Conservation (phyloP, 1,140 invertebrate species). For the Zaprionus vittiger region DNA sequence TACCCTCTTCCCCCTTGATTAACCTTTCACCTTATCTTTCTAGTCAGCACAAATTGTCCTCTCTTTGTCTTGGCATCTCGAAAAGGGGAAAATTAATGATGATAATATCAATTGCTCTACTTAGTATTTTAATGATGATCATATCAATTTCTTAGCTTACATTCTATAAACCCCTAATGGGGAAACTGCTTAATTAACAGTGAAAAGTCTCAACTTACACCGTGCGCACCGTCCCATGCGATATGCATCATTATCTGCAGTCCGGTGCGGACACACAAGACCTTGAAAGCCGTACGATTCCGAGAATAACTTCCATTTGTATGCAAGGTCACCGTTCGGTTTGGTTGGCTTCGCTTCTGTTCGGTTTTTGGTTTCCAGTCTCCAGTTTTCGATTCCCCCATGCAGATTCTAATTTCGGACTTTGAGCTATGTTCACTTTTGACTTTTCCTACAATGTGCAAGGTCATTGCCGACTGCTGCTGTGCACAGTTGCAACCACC, state of each 20-base stretch:
- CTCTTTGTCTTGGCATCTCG: too few species aligned
- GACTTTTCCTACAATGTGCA: slow-evolving; percentile 30
- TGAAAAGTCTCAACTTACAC: background rate
- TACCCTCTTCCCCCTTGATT: too few species aligned
- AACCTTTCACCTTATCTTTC: too few species aligned
- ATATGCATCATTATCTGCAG: background rate
- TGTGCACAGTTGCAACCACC: slow-evolving; percentile 16
- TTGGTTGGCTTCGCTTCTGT: background rate
- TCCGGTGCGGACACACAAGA: background rate
- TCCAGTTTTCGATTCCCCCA: background rate
- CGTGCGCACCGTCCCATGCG: background rate
- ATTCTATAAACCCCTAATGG: background rate
- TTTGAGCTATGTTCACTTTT: slow-evolving; percentile 31
- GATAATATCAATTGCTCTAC: too few species aligned
- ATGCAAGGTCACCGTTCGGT: slow-evolving; percentile 14
- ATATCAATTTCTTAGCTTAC: background rate
- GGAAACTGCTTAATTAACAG: background rate
- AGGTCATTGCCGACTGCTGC: slow-evolving; percentile 23
- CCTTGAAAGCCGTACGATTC: background rate
- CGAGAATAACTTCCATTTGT: slow-evolving; percentile 18
- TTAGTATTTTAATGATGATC: too few species aligned
- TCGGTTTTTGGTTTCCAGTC: slow-evolving; percentile 5
- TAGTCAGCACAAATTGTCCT: too few species aligned
- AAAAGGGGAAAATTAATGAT: too few species aligned
- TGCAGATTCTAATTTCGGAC: slow-evolving; percentile 28